These are phyloP conservation scores for Gnathonemus longibarbis DNA, from an alignment of 2,113 vertebrate species.

Conservation along the genomic window DNA sequence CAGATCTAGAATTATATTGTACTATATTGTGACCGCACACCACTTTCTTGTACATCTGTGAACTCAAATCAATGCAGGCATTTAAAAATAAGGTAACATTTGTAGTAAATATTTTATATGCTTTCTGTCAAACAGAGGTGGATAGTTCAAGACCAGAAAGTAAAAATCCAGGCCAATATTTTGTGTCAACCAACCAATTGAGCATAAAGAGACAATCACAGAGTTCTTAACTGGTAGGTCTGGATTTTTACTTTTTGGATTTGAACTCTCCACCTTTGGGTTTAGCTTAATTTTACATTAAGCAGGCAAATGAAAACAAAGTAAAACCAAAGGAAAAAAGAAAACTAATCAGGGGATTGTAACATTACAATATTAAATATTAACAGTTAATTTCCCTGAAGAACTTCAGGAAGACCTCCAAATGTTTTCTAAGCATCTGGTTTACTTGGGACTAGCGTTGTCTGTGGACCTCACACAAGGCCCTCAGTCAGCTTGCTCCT, in stretches of 20 bases:
- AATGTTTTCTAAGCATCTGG: not conserved
- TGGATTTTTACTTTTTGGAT: not conserved
- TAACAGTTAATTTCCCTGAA: not conserved
- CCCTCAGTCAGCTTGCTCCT: not conserved
- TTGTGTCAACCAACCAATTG: not conserved
- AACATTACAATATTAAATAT: not conserved
- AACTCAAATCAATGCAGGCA: not conserved
- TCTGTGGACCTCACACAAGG: not conserved
- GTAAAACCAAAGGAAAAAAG: not conserved
- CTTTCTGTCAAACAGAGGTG: not conserved
- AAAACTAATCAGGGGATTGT: not conserved
- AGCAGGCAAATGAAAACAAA: not conserved
- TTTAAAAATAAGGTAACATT: not conserved
- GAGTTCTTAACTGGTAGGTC: not conserved
- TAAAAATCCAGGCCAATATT: not conserved
- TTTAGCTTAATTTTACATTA: not conserved
- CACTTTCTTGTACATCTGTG: not conserved
- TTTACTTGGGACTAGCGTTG: not conserved
- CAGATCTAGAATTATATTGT: not conserved
- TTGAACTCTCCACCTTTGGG: not conserved
- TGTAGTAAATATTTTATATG: not conserved
- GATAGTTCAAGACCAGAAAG: not conserved
- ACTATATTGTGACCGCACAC: not conserved
- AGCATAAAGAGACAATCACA: not conserved
- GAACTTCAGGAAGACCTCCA: not conserved